Percentiles rank a stretch among this genome's conserved stretches.
These are phyloP conservation scores for Dasypolia templi DNA, from an alignment of 2,888 invertebrate species.

Conservation along the genomic window DNA sequence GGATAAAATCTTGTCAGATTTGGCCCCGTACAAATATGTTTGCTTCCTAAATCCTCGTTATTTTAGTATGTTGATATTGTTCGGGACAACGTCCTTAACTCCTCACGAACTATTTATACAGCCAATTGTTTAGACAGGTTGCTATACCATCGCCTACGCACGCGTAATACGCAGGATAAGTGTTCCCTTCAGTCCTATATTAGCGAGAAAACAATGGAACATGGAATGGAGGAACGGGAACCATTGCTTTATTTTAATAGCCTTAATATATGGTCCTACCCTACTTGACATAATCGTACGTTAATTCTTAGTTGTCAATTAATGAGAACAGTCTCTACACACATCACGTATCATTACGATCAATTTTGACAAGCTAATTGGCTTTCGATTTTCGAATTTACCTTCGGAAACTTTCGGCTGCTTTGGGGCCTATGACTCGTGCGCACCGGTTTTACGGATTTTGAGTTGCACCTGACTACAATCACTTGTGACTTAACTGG, in stretches of 20 bases:
- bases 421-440: conserved; percentile 55
- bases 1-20: not conserved
- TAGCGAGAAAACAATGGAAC: conserved; percentile 66
- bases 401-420: conserved; percentile 60
- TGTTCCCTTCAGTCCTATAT: conserved; percentile 67
- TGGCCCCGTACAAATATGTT: not conserved
- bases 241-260: conserved; percentile 53
- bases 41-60: conserved; percentile 16
- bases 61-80: conserved; percentile 43
- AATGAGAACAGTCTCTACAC: conserved; percentile 68
- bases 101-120: conserved; percentile 63
- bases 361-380: conserved; percentile 70
- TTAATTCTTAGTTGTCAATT: conserved; percentile 56
- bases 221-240: conserved; percentile 55
- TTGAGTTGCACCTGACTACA: conserved; percentile 72
- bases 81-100: conserved; percentile 41
- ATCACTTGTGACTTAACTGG: conserved; percentile 81
- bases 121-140: conserved; percentile 65
- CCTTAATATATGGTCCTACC: conserved; percentile 26
- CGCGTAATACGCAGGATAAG: conserved; percentile 65
- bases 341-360: conserved; percentile 65
- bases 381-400: conserved; percentile 70
- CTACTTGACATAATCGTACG: conserved; percentile 44
- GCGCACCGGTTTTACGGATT: conserved; percentile 73
- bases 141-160: conserved; percentile 66